A percentile compares a stretch with the other conserved stretches of the same genome.
These are phyloP conservation scores for Chionis minor DNA, from an alignment of 2,113 vertebrate genomes.

Conservation along the genomic window DNA sequence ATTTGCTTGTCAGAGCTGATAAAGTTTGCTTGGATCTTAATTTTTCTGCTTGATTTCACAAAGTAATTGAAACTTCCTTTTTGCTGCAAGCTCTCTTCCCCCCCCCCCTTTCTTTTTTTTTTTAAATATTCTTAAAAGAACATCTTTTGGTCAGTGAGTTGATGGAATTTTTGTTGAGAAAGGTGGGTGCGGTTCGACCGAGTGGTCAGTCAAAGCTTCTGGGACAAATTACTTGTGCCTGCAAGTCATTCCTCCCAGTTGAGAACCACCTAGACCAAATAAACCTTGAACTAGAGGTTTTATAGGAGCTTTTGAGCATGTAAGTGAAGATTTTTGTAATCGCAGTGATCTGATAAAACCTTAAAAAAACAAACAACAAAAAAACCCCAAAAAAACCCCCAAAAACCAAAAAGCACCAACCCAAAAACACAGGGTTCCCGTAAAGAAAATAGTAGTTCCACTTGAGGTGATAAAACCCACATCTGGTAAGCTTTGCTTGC, in stretches of 20 bases:
- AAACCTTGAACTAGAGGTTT: slow-evolving; percentile 48
- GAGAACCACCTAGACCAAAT: slow-evolving; percentile 50
- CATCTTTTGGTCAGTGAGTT: slow-evolving; percentile 73
- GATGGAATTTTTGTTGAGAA: slow-evolving; percentile 68
- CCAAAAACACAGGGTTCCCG: not conserved
- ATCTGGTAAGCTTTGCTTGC: slow-evolving; percentile 32
- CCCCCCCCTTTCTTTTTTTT: not conserved
- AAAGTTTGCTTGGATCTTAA: slow-evolving; percentile 82
- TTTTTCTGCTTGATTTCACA: slow-evolving; percentile 83
- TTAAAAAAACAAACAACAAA: slow-evolving; percentile 25
- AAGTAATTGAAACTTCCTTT: slow-evolving; percentile 85
- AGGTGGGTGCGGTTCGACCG: not conserved
- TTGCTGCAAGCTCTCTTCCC: slow-evolving; percentile 11
- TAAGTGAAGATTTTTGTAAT: slow-evolving; percentile 51
- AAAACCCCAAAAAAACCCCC: no score
- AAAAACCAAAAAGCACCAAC: no score
- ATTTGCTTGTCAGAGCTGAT: slow-evolving; percentile 81
- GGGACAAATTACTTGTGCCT: slow-evolving; percentile 49
- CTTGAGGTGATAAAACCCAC: slow-evolving; percentile 28
- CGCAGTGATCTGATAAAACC: slow-evolving; percentile 33
- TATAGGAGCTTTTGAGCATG: slow-evolving; percentile 28
- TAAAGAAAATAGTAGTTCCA: slow-evolving; percentile 33
- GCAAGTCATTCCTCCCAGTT: slow-evolving; percentile 35
- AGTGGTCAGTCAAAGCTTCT: slow-evolving; percentile 40
- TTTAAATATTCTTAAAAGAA: slow-evolving; percentile 65